Evolutionary conservation across 2,888 invertebrate genomes (phyloP), one percentile per base, ranked within the genome.

Genomic region (Oligia latruncula): DNA sequence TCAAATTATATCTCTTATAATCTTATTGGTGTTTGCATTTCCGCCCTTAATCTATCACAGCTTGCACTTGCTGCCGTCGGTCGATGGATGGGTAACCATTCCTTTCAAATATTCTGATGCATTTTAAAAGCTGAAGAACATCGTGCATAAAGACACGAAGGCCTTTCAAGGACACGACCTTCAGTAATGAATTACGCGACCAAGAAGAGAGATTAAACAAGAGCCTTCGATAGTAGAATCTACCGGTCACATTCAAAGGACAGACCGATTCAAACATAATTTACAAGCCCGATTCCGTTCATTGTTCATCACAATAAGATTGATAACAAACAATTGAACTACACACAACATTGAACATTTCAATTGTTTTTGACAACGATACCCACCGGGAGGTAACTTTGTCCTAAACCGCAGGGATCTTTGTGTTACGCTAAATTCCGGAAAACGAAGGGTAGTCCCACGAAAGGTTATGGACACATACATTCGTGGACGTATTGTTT

Each of bases 391-490:
- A 74, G 52, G 29, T 23, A 55, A 23, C 40, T 15, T 23, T 23
- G 9, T 20, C 29, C 52, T 15, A 0, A 75, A 11, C 75, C 29
- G 4, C 29, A 29, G 2, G 43, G 4, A 29, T 74, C 43, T 74
- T 74, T 74, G 74, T 74, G 15, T 43, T 4, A 75, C 40, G 52
- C 2, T 43, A 55, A 74, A 74, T 74, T 74, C 74, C 75, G 75
- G 52, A 43, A 75, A 29, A 75, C 52, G 29, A 9, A 74, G 23
- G 75, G 74, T 29, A 6, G 4, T 13, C 15, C 20, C 9, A 43
- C 52, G 55, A 75, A 75, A 55, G 40, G 52, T 43, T 74, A 3
- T 29, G 15, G 9, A 15, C 20, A 9, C 6, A 74, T n/a, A 74
- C 40, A 74, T 74, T 74, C 15, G 5, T 43, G 43, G 15, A 74